Percentiles rank a stretch among this genome's conserved stretches.
phyloP scores from a whole-genome alignment of 2,888 invertebrate species.

The Xylota sylvarum region DNA sequence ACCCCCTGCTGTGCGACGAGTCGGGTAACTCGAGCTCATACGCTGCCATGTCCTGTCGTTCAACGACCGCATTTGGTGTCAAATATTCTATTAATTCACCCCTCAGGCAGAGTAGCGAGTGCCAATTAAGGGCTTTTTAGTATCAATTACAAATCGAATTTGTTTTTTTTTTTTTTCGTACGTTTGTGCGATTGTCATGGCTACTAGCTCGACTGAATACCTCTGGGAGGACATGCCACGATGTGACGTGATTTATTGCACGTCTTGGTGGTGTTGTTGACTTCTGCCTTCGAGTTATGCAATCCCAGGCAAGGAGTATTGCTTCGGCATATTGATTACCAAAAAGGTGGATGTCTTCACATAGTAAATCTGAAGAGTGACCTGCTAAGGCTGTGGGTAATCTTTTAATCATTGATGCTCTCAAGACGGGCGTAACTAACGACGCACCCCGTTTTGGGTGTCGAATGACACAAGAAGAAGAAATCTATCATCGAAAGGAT shows the following conservation, averaged over 20 bases:
- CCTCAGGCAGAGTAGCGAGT: conserved; percentile 78
- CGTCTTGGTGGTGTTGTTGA: conserved; percentile 9
- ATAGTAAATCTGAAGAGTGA: conserved; percentile 24
- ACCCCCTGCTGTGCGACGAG: conserved; percentile 19
- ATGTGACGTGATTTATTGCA: conserved; percentile 62
- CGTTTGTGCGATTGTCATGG: conserved; percentile 45
- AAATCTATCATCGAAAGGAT: conserved; percentile 36
- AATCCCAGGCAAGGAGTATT: conserved; percentile 3
- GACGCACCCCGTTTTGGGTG: conserved; percentile 48
- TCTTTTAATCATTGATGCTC: conserved; percentile 42
- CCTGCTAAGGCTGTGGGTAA: conserved; percentile 51
- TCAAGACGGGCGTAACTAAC: conserved; percentile 42
- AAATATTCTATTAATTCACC: conserved; percentile 78
- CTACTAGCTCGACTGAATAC: conserved; percentile 35
- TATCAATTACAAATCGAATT: conserved; percentile 85
- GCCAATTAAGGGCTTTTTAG: conserved; percentile 85
- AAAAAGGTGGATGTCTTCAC: conserved; percentile 40
- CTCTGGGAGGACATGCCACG: conserved; percentile 44
- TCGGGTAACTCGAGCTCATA: conserved; percentile 44
- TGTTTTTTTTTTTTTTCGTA: conserved; percentile 75
- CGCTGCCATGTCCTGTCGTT: conserved; percentile 51
- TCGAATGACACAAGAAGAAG: conserved; percentile 38
- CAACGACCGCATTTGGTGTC: conserved; percentile 73
- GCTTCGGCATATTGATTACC: conserved; percentile 13
- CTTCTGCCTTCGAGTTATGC: conserved; percentile 22